Evolutionary conservation across 2,113 vertebrate genomes (phyloP).

Genomic region (Corynorhinus townsendii): DNA sequence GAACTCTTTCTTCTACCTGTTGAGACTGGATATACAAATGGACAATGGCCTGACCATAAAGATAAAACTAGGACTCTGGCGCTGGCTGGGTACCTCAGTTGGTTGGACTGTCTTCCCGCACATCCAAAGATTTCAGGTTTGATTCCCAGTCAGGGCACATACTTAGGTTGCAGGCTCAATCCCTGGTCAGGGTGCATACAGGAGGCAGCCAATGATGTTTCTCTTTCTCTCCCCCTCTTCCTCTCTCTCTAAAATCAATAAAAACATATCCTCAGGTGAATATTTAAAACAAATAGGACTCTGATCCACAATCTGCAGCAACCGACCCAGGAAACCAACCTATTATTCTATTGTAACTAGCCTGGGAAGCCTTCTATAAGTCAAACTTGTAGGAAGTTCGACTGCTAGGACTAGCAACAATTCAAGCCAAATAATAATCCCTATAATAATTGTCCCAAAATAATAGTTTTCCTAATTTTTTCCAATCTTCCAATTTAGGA

Average conservation of each 20-base stretch:
- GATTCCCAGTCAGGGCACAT: not conserved
- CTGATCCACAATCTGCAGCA: not conserved
- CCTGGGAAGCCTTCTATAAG: not conserved
- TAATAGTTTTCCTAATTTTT: not conserved
- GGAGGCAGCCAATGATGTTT: not conserved
- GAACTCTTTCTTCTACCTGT: not conserved
- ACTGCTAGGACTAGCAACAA: not conserved
- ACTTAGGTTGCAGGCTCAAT: too few relatives aligned
- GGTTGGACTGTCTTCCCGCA: not conserved
- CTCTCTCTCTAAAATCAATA: not conserved
- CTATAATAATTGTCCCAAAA: not conserved
- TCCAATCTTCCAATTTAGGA: not conserved
- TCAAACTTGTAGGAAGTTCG: not conserved
- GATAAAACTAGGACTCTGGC: not conserved
- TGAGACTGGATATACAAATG: not conserved
- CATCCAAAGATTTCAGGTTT: not conserved
- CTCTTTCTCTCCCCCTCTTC: not conserved
- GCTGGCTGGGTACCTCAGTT: not conserved
- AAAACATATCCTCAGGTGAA: not conserved
- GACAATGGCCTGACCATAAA: not conserved
- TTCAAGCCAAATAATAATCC: not conserved
- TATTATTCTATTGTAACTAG: not conserved
- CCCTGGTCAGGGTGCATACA: too few relatives aligned
- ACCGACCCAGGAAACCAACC: not conserved
- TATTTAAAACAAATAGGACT: not conserved